Evolutionary conservation across 2,113 vertebrate genomes (phyloP).

Genomic region (Hemichromis elongatus): DNA sequence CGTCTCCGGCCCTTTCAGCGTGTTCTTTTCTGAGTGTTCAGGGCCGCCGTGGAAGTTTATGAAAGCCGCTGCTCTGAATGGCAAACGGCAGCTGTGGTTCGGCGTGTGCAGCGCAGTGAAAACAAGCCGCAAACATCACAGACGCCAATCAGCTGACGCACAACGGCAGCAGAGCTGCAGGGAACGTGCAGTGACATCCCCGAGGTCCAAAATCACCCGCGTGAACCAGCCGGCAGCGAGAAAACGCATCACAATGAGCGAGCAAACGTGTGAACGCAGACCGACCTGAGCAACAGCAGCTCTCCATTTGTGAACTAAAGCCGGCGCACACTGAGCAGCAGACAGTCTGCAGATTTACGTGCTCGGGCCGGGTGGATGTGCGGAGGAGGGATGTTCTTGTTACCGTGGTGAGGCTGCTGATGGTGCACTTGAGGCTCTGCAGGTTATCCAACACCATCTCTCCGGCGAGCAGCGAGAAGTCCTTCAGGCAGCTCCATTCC

Average conservation of each 20-base stretch:
- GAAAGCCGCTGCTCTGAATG: not conserved
- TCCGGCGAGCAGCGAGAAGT: conserved; percentile 85
- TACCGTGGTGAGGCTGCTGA: conserved; percentile 86
- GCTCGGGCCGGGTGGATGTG: not conserved
- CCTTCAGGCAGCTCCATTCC: conserved; percentile 91
- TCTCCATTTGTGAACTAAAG: not conserved
- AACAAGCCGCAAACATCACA: not conserved
- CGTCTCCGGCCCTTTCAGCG: not conserved
- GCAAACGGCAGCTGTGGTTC: not conserved
- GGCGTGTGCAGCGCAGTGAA: not conserved
- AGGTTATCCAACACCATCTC: conserved; percentile 85
- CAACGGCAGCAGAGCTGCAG: not conserved
- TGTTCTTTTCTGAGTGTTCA: not conserved
- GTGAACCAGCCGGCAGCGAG: not conserved
- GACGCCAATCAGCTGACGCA: not conserved
- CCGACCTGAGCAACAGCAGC: not conserved
- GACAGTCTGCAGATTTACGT: not conserved
- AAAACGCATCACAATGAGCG: not conserved
- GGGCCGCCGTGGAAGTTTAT: not conserved
- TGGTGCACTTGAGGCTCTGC: conserved; percentile 81
- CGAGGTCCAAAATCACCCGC: not conserved
- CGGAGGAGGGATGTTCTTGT: conserved; percentile 17
- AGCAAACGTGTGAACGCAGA: not conserved
- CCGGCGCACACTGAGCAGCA: not conserved
- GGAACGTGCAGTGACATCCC: not conserved